Conservation (phyloP, 2,888 invertebrate species). For the Drosophila algonquin region DNA sequence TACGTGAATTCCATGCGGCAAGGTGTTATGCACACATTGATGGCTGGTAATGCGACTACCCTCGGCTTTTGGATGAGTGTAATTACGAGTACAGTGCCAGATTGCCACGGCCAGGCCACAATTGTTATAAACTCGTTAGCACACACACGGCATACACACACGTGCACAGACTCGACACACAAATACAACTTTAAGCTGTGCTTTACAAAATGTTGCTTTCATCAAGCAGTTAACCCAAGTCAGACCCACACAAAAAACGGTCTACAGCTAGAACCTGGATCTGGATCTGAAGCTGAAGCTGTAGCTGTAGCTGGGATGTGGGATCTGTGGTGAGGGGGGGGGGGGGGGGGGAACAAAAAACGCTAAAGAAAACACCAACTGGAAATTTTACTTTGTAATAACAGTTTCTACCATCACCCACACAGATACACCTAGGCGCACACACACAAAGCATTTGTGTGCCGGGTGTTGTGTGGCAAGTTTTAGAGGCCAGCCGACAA, state of each 20-base stretch:
- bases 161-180: not conserved
- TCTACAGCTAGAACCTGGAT: slow-evolving; percentile 1
- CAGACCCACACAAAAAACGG: not conserved
- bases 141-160: slow-evolving; percentile 12
- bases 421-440: slow-evolving; percentile 17
- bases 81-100: slow-evolving; percentile 44
- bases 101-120: slow-evolving; percentile 44
- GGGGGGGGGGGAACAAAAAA: slow-evolving; percentile 2
- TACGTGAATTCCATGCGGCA: slow-evolving; percentile 62
- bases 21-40: slow-evolving; percentile 36
- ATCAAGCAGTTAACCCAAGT: slow-evolving; percentile 43
- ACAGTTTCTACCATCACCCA: slow-evolving; percentile 35
- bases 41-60: slow-evolving; percentile 46
- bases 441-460: slow-evolving; percentile 25
- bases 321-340: too few species aligned
- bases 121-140: slow-evolving; percentile 62
- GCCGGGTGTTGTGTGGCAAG: slow-evolving; percentile 32
- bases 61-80: slow-evolving; percentile 36
- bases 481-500: slow-evolving; percentile 20
- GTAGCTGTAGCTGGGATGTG: not conserved
- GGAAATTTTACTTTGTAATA: slow-evolving; percentile 52
- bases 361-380: slow-evolving; percentile 45
- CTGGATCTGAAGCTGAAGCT: not conserved
- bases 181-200: slow-evolving; percentile 36
- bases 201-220: slow-evolving; percentile 46